Base-by-base conservation (phyloP, 2,113 vertebrate genomes). In the Vicugna pacos region DNA sequence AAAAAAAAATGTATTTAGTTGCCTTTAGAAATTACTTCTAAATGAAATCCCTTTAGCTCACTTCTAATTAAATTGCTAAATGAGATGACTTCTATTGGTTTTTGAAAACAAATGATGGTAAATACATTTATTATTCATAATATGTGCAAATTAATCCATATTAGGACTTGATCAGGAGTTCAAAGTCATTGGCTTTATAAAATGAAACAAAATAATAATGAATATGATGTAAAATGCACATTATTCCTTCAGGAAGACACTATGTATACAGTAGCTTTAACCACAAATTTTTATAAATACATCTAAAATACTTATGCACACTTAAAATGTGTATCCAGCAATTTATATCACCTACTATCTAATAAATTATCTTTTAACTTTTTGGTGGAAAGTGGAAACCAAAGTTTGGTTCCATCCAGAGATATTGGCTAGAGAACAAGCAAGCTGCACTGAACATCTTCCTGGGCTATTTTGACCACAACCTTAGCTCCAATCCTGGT, bases 361-460 rank as follows among this genome's bases (percentile, higher is more conserved):
- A 28, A 30, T 81, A 94, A 35, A 46, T 2, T 80, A 50, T 88
- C 60, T 93, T 93, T 97, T 94, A 95, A 82, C 72, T 87, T 88
- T 87, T 50, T n/a, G 24, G 30, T 95, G 52, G 24, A 72, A 92
- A 91, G 48, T 42, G 13, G 32, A 84, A 97, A 35, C 11, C 73
- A 56, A 97, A 97, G 19, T 93, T 97, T 95, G 91, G 28, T 93
- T 97, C 60, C 46, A 73, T 88, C 82, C 82, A 48, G 11, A 42
- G 54, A 32, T 79, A 64, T 16, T 70, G 96, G 80, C 64, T 94
- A 87, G 20, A 91, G 9, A 22, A 72, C 19, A 58, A 75, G n/a
- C 89, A 96, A 92, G 79, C 94, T 81, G 70, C 56, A 85, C 69
- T 96, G 93, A 58, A 91, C 84, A 93, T 92, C 92, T 88, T 96